phyloP scores from a whole-genome alignment of 2,113 vertebrate species.

The Dromas ardeola region DNA sequence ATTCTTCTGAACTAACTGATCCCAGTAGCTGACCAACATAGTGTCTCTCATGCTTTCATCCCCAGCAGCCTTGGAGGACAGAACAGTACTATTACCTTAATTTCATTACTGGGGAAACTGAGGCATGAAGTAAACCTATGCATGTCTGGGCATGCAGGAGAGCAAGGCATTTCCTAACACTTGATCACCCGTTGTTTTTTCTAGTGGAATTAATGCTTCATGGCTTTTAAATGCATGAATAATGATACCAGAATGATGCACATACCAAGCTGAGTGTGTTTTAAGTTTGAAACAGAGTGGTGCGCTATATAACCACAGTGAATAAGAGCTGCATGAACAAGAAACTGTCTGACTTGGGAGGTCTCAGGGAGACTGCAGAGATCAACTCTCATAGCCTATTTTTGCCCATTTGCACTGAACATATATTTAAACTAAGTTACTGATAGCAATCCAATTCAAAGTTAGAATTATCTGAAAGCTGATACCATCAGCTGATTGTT shows the following conservation, averaged over 20 bases:
- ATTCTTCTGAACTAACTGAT: not conserved
- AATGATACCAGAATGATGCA: not conserved
- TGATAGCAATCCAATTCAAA: not conserved
- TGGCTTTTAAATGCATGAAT: not conserved
- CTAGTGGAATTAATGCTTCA: not conserved
- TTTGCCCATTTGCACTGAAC: not conserved
- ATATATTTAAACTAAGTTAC: not conserved
- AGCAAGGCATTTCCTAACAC: not conserved
- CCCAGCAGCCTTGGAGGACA: not conserved
- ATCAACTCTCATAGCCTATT: not conserved
- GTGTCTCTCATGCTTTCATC: not conserved
- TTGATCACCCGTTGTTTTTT: not conserved
- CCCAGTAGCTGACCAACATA: not conserved
- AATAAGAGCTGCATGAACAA: not conserved
- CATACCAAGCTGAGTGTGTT: not conserved
- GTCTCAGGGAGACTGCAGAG: not conserved
- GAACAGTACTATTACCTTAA: not conserved
- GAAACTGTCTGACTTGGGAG: not conserved
- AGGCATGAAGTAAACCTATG: not conserved
- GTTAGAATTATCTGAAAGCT: not conserved
- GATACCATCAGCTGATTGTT: not conserved
- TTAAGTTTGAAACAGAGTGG: accelerated
- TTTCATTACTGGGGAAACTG: not conserved
- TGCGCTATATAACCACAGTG: not conserved
- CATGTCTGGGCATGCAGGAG: not conserved